Evolutionary conservation across 2,888 invertebrate species (phyloP), one percentile per base, ranked within the genome.

Genomic region (Chymomyza caudatula): DNA sequence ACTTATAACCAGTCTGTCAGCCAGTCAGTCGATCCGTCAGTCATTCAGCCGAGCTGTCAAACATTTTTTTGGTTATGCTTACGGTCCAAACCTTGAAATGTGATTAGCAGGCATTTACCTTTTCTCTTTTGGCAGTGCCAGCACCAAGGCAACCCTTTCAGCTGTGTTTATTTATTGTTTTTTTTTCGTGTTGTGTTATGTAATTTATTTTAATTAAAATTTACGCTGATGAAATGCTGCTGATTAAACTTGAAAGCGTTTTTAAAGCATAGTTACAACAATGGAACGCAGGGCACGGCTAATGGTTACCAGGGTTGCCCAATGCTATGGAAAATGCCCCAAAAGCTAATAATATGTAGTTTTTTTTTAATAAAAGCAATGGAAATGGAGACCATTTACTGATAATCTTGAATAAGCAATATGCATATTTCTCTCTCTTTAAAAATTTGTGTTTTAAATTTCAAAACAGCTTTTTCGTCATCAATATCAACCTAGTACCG

Each of bases 151-250:
- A 85, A 75, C 84, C 84, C 76, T 84, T 79, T 76, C 71, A 25
- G 54, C 59, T 44, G 69, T 6, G 19, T 22, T 3, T 51, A 55
- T 75, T 76, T 69, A 20, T 68, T 69, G 54, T 59, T 59, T 58
- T 20, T 13, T 63, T 19, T 29, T 13, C 43, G 15, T 20, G 19
- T 19, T 51, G 22, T 67, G 77, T 70, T 69, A 69, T 77, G 83
- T 79, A 85, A 85, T 85, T 81, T 72, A 82, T 82, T 85, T 85
- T 81, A 85, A 81, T 81, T 81, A 81, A 81, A 85, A 83, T 79
- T 74, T 77, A 66, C 76, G 83, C 72, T 85, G 83, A 85, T 81
- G 85, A 85, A 82, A 85, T 82, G 76, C 80, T 74, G 68, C 74
- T 81, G 85, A 81, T 81, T 81, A 81, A 73, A 79, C 72, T 78